Base-by-base conservation (phyloP, 2,797 vertebrate genomes). In the Hemibagrus guttatus region DNA sequence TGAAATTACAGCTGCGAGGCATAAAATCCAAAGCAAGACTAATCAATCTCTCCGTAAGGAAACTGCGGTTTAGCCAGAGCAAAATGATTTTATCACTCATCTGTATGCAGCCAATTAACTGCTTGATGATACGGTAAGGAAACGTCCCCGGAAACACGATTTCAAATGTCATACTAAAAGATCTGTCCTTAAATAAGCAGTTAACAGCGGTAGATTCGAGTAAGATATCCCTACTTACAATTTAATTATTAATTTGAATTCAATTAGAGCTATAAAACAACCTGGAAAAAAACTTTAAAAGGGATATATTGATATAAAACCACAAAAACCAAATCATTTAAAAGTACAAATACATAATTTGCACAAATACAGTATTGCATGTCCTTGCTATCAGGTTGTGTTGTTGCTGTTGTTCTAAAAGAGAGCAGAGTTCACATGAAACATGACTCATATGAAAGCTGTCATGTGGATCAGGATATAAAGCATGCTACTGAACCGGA, bases 161-260 rank as follows among this genome's bases (percentile, higher is more conserved):
- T 79, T 79, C 28, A 58, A 79, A 80, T 46, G 78, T 61, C 35
- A n/a, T 16, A 81, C 35, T 17, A 46, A 63, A n/a, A 63, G 39
- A 81, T 81, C 39, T 17, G 28, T n/a, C 54, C 17, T 78, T 78
- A 58, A 58, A 21, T 31, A 78, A 58, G 17, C 23, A 81, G 46
- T 61, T 61, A 61, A 13, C 6, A n/a, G 56, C 11, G 28, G 54
- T 78, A 56, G 9, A 35, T 21, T 58, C 3, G 56, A 21, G 35
- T 26, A 35, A 78, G 56, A 61, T 61, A 26, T n/a, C 21, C n/a
- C 3, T 6, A 42, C 3, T 35, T 59, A 23, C 3, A 2, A 79
- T 59, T 59, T 13, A 59, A 39, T 59, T 39, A 39, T 13, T 7
- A 28, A 59, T 59, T 19, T 3, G 2, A 23, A 59, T 39, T 58